Conservation (phyloP, 2,113 vertebrate genomes). For the Barbus barbus region DNA sequence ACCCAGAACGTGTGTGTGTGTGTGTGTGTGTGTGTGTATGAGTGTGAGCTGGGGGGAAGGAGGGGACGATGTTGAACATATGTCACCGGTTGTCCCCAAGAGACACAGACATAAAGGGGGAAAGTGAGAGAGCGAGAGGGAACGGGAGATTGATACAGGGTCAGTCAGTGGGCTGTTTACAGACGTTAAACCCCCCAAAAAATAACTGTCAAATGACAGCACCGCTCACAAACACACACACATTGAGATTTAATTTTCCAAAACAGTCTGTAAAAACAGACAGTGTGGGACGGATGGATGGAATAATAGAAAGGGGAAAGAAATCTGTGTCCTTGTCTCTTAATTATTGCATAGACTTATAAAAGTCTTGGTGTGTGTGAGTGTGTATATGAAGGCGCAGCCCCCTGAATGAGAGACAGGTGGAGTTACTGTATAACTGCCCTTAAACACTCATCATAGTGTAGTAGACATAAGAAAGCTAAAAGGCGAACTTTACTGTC, state of each 20-base stretch:
- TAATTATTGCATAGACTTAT: constrained; percentile 78
- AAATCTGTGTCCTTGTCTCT: constrained; percentile 50
- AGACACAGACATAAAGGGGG: constrained; percentile 38
- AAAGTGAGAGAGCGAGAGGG: constrained; percentile 48
- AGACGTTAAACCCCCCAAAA: not conserved
- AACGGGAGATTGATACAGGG: constrained; percentile 38
- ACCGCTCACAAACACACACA: constrained; percentile 52
- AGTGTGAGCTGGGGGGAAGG: constrained; percentile 61
- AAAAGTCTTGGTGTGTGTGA: constrained; percentile 55
- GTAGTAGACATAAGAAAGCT: constrained; percentile 75
- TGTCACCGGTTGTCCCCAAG: constrained; percentile 79
- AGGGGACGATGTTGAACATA: constrained; percentile 84
- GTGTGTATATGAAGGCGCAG: constrained; percentile 46
- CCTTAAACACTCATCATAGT: constrained; percentile 78
- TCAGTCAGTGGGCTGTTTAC: constrained; percentile 33
- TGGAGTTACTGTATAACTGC: constrained; percentile 57
- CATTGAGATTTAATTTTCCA: constrained; percentile 57
- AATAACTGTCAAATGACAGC: constrained; percentile 15
- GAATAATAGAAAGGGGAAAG: constrained; percentile 24
- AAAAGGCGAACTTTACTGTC: constrained; percentile 68
- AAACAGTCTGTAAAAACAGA: constrained; percentile 60
- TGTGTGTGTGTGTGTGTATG: constrained; percentile 23
- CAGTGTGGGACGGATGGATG: constrained; percentile 20
- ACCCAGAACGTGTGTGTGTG: constrained; percentile 82
- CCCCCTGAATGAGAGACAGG: constrained; percentile 47